These are phyloP conservation scores for Corapipo altera DNA, from an alignment of 2,113 vertebrate genomes.

Conservation along the genomic window DNA sequence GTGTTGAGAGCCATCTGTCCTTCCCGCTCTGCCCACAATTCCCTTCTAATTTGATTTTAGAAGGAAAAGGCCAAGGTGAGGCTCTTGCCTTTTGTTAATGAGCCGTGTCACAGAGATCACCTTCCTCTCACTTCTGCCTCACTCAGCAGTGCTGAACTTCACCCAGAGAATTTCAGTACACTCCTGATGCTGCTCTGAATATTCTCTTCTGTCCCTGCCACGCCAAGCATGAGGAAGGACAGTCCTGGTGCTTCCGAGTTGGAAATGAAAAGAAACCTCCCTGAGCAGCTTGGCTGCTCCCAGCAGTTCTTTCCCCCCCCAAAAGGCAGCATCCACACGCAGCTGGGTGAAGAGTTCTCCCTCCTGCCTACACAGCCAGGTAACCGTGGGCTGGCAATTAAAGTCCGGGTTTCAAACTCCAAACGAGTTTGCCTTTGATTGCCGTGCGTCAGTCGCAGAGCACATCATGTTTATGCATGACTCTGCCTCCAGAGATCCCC, in stretches of 20 bases:
- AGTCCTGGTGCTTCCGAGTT: background rate
- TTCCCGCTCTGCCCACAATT: background rate
- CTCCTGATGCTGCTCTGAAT: background rate
- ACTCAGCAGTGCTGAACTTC: background rate
- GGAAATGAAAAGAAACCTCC: background rate
- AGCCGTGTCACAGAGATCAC: background rate
- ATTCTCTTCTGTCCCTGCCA: background rate
- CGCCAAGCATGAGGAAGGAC: background rate
- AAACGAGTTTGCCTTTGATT: constrained; percentile 7
- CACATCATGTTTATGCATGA: constrained; percentile 1
- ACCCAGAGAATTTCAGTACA: background rate
- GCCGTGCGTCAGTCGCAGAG: constrained; percentile 10
- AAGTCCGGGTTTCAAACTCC: background rate
- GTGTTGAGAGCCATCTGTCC: background rate
- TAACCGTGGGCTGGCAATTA: constrained; percentile 37
- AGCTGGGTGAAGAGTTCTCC: constrained; percentile 45
- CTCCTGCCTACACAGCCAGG: constrained; percentile 11
- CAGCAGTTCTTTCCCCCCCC: background rate
- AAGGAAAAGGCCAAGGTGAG: background rate
- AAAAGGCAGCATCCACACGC: background rate
- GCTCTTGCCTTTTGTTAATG: background rate
- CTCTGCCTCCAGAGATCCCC: background rate
- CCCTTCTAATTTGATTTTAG: background rate
- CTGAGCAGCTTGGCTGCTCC: background rate
- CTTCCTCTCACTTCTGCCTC: background rate